A percentile compares a stretch with the other conserved stretches of the same genome.
These are phyloP conservation scores for Discoglossus pictus DNA, from an alignment of 2,797 vertebrate species.

Conservation along the genomic window DNA sequence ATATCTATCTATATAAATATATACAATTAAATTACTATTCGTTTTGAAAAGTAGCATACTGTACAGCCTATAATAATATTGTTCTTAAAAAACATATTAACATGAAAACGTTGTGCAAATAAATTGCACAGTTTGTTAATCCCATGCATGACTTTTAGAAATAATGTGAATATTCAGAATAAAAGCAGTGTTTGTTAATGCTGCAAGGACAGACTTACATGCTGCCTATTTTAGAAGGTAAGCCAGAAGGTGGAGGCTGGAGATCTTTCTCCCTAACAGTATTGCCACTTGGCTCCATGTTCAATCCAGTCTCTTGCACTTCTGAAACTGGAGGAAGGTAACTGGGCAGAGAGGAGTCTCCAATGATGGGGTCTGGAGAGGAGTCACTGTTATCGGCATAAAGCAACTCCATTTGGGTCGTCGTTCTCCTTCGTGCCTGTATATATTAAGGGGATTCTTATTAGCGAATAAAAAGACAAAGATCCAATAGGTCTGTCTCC, in stretches of 20 bases:
- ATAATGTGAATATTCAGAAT: background rate
- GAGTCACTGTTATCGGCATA: slow-evolving; percentile 87
- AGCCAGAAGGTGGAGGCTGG: slow-evolving; percentile 72
- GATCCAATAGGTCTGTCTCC: no score
- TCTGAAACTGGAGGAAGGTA: slow-evolving; percentile 72
- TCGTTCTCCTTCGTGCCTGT: slow-evolving; percentile 91
- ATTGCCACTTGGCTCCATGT: slow-evolving; percentile 69
- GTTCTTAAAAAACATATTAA: no score
- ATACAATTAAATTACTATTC: no score
- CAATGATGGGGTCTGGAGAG: slow-evolving; percentile 71
- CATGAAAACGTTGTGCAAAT: no score
- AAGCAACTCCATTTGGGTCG: slow-evolving; percentile 94
- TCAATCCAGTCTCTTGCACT: slow-evolving; percentile 69
- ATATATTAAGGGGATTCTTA: no score
- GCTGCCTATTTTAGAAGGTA: slow-evolving; percentile 79
- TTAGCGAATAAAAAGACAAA: no score
- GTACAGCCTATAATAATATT: no score
- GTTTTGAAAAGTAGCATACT: no score
- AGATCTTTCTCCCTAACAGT: slow-evolving; percentile 77
- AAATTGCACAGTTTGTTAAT: background rate
- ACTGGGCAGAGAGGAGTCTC: slow-evolving; percentile 71
- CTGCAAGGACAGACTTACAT: slow-evolving; percentile 82
- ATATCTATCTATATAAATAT: no score
- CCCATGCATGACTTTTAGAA: slow-evolving; percentile 18
- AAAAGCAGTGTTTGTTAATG: slow-evolving; percentile 63